Evolutionary conservation across 2,113 vertebrate species (phyloP), one percentile per base, ranked within the genome.

Genomic region (Oriolus oriolus): DNA sequence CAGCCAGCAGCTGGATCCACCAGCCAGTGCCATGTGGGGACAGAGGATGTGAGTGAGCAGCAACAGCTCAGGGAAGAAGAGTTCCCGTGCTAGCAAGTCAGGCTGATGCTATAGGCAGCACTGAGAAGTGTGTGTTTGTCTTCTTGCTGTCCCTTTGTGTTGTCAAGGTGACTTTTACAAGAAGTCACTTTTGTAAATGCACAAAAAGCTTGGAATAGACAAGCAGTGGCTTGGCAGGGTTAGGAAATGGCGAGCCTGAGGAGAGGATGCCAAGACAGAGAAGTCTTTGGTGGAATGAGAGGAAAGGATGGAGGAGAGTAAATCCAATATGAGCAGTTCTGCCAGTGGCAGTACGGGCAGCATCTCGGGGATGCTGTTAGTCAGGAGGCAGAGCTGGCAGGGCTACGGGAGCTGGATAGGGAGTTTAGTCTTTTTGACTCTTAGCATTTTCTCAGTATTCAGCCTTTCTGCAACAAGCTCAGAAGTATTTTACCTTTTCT

Each of bases 11-110:
- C 42, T 6, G 21, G 44, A 71, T 28, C 50, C 26, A 16, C 5
- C 37, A 28, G 4, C 9, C 6, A 4, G n/a, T 49, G 69, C 33
- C 0, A 0, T 1, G 0, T n/a, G 49, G 21, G 45, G 45, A 31
- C 10, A 11, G 66, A 37, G 73, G 61, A 30, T 1, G 2, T 13
- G 11, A 18, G 20, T 10, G 84, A 79, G 45, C 63, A 69, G 54
- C 28, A 52, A 17, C 16, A 9, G 35, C 56, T 59, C 30, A 12
- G 53, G 63, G 44, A 52, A 41, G 45, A 42, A n/a, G 21, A 33
- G 44, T 44, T 93, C 57, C 42, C 20, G 4, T 0, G 3, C 35
- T n/a, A 27, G 49, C 1, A 0, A 7, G 50, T 73, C 37, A 26
- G 33, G 60, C 56, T 68, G 65, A 8, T 75, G 69, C 49, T 53